Evolutionary conservation across 2,888 invertebrate genomes (phyloP).

Genomic region (Cephus sareptanus): DNA sequence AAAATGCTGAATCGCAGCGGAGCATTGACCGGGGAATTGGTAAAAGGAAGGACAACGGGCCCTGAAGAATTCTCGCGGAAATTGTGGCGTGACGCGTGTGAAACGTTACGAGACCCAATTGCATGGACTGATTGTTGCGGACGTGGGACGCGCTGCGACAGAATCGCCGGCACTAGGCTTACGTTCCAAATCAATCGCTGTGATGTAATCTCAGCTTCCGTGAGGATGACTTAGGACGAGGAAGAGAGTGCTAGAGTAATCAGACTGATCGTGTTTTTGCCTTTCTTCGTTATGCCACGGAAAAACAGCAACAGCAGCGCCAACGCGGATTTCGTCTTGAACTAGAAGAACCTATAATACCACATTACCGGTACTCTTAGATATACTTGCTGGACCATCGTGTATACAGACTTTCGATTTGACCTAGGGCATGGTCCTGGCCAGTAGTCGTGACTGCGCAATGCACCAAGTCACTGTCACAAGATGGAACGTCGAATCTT

Average conservation of each 20-base stretch:
- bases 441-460: no score
- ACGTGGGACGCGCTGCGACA: slow-evolving; percentile 22
- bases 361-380: background rate
- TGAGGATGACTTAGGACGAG: background rate
- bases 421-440: background rate
- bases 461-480: no score
- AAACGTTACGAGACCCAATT: slow-evolving; percentile 33
- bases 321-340: background rate
- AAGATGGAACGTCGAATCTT: no score
- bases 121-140: slow-evolving; percentile 40
- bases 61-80: slow-evolving; percentile 11
- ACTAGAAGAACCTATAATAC: background rate
- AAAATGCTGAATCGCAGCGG: background rate
- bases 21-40: background rate
- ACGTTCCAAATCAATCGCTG: background rate
- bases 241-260: background rate
- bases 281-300: background rate
- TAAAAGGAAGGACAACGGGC: background rate
- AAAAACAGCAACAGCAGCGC: background rate
- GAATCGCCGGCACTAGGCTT: background rate
- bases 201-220: background rate
- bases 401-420: background rate
- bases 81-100: slow-evolving; percentile 30
- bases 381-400: background rate
- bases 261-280: background rate